Conservation (phyloP, 2,113 vertebrate genomes). For the Oryzias woworae region DNA sequence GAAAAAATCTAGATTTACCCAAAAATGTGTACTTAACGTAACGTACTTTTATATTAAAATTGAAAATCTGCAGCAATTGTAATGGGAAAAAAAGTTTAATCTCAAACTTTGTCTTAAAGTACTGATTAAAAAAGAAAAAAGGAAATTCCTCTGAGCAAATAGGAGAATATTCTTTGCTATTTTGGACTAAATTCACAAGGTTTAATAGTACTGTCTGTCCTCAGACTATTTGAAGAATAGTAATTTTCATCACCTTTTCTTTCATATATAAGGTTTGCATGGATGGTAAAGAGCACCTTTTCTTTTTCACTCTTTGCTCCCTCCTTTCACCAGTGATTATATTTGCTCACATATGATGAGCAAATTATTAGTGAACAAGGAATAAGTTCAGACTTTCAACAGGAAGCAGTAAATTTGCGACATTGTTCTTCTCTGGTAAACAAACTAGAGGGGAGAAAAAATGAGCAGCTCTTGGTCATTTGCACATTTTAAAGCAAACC, state of each 20-base stretch:
- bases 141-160: too few species aligned
- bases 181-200: too few species aligned
- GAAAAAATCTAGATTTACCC: too few species aligned
- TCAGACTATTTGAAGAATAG: too few species aligned
- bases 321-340: constrained; percentile 17
- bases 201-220: too few species aligned
- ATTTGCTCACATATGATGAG: constrained; percentile 23
- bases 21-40: too few species aligned
- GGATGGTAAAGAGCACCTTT: constrained; percentile 15
- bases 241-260: background rate
- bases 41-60: too few species aligned
- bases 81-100: too few species aligned
- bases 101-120: too few species aligned
- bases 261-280: constrained; percentile 21
- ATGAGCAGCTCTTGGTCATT: background rate
- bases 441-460: background rate
- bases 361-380: constrained; percentile 39
- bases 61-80: too few species aligned
- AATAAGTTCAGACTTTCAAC: constrained; percentile 9
- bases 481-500: background rate
- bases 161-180: too few species aligned
- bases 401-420: constrained; percentile 31
- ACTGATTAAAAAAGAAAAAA: too few species aligned
- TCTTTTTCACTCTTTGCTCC: constrained; percentile 12
- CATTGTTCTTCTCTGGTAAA: constrained; percentile 15